Percentiles rank a stretch among this genome's conserved stretches.
These are phyloP conservation scores for Griposia aprilina DNA, from an alignment of 2,888 invertebrate species.

Conservation along the genomic window DNA sequence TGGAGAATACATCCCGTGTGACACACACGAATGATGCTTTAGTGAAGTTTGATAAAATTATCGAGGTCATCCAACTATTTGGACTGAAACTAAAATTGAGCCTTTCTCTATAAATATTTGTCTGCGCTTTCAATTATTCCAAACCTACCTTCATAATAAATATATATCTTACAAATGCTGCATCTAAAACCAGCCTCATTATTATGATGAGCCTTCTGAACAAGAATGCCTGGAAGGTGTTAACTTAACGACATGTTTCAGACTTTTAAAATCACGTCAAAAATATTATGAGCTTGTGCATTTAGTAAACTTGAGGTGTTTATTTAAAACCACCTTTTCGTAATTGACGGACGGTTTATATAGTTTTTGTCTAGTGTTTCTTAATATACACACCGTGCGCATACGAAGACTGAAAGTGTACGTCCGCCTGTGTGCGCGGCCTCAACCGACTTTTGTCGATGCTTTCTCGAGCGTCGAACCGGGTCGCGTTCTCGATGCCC, in stretches of 20 bases:
- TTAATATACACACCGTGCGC: conserved; percentile 77
- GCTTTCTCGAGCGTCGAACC: conserved; percentile 90
- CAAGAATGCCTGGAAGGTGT: conserved; percentile 17
- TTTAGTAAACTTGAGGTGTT: conserved; percentile 28
- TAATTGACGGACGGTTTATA: conserved; percentile 71
- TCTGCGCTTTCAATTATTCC: neutral
- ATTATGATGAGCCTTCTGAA: neutral
- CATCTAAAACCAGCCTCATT: conserved; percentile 17
- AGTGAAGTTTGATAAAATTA: conserved; percentile 45
- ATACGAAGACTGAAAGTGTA: conserved; percentile 85
- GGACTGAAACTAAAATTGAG: conserved; percentile 27
- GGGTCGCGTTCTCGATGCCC: conserved; percentile 90
- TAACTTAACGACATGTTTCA: neutral
- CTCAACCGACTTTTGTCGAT: conserved; percentile 91
- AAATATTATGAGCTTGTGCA: conserved; percentile 22
- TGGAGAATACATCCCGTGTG: conserved; percentile 74
- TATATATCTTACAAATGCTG: neutral
- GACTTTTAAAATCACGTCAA: conserved; percentile 8
- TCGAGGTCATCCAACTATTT: conserved; percentile 55
- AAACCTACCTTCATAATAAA: neutral
- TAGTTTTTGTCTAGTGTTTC: conserved; percentile 75
- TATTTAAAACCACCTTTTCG: conserved; percentile 63
- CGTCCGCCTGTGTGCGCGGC: conserved; percentile 87
- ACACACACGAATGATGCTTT: conserved; percentile 57
- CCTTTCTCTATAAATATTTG: conserved; percentile 22